phyloP scores from a whole-genome alignment of 2,113 vertebrate genomes.

The Uria lomvia region DNA sequence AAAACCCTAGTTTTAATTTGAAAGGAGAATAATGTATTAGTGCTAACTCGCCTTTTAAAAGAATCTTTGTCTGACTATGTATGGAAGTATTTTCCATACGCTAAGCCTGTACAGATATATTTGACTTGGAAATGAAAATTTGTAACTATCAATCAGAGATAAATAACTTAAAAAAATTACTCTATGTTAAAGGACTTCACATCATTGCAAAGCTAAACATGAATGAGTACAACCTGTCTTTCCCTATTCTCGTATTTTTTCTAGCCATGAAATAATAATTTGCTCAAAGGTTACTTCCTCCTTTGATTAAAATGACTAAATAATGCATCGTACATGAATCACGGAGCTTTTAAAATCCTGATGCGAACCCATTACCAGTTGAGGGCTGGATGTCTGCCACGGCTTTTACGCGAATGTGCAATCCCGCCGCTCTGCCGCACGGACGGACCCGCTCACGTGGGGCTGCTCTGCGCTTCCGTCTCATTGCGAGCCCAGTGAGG shows the following conservation, averaged over 20 bases:
- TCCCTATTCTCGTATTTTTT: background rate
- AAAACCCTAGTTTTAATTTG: background rate
- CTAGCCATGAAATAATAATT: background rate
- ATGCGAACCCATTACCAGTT: background rate
- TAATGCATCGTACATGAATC: background rate
- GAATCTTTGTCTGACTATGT: background rate
- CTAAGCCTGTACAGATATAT: background rate
- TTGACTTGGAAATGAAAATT: background rate
- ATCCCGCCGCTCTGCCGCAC: accelerated
- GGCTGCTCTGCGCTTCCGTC: accelerated
- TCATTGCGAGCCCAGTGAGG: background rate
- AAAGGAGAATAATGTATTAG: background rate
- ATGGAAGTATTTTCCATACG: background rate
- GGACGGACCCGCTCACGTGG: accelerated
- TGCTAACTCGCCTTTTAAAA: background rate
- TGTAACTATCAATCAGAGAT: background rate
- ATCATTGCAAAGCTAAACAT: background rate
- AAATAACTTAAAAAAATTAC: background rate
- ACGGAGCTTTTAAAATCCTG: background rate
- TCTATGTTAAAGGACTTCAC: background rate
- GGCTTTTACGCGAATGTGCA: background rate
- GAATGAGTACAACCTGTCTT: background rate
- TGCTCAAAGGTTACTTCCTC: background rate
- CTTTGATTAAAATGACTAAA: background rate
- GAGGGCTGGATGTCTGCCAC: background rate